Conservation (phyloP, 2,113 vertebrate species). For the Carollia perspicillata region DNA sequence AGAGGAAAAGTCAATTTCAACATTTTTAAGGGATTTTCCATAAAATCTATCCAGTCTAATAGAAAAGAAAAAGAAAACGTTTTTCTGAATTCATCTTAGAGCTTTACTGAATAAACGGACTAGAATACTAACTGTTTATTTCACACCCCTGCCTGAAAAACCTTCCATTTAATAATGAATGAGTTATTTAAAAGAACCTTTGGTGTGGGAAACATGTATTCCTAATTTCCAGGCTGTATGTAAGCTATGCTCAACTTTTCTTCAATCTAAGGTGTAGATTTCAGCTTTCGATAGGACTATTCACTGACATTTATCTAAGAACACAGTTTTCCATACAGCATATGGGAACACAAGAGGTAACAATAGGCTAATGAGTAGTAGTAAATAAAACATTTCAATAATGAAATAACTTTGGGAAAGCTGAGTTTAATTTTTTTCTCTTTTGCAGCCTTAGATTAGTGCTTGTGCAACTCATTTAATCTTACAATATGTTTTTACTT, state of each 20-base stretch:
- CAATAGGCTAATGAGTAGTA: background rate
- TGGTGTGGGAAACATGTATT: background rate
- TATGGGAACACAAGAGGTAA: background rate
- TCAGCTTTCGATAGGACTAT: background rate
- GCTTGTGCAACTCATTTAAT: background rate
- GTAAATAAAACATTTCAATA: background rate
- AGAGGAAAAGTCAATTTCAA: background rate
- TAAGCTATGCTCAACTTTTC: background rate
- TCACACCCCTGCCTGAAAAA: background rate
- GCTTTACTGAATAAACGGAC: background rate
- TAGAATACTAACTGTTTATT: background rate
- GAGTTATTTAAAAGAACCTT: background rate
- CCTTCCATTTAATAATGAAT: background rate
- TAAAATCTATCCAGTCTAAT: background rate
- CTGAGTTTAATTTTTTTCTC: background rate
- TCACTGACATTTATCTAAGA: background rate
- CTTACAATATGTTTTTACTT: background rate
- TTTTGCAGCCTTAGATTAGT: background rate
- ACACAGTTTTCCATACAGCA: background rate
- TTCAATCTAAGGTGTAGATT: background rate
- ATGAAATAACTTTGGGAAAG: background rate
- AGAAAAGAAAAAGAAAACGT: background rate
- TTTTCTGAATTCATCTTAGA: constrained; percentile 23
- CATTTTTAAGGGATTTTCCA: constrained; percentile 30
- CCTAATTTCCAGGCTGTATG: background rate